A percentile compares a stretch with the other conserved stretches of the same genome.
Conservation (phyloP, 2,888 invertebrate species). For the Linnaemya vulpina region DNA sequence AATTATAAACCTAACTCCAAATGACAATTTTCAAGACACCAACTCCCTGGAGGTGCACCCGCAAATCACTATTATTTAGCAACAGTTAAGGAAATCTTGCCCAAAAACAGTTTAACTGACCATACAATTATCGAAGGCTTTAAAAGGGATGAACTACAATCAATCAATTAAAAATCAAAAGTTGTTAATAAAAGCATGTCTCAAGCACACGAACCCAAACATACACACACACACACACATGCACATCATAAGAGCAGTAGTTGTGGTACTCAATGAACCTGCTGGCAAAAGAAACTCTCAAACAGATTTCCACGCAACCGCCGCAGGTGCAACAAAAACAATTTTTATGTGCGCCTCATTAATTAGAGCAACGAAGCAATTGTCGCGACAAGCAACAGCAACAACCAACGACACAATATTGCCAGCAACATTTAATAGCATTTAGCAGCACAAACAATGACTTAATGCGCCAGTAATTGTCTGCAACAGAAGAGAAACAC, state of each 20-base stretch:
- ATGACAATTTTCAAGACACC: slow-evolving; percentile 34
- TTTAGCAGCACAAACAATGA: slow-evolving; percentile 59
- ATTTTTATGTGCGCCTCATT: slow-evolving; percentile 71
- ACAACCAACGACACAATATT: background rate
- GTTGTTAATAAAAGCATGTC: slow-evolving; percentile 58
- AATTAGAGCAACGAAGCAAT: slow-evolving; percentile 73
- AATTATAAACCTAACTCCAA: slow-evolving; percentile 40
- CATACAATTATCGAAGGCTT: slow-evolving; percentile 41
- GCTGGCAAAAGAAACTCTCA: slow-evolving; percentile 36
- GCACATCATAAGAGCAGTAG: too few species aligned
- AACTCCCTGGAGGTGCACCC: slow-evolving; percentile 51
- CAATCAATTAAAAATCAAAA: slow-evolving; percentile 63
- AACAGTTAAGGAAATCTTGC: slow-evolving; percentile 13
- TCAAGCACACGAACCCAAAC: background rate
- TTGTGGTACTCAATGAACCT: slow-evolving; percentile 33
- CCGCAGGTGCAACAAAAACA: slow-evolving; percentile 71
- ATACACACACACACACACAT: background rate
- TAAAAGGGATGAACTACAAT: slow-evolving; percentile 55
- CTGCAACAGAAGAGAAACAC: slow-evolving; percentile 5
- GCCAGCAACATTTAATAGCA: slow-evolving; percentile 44
- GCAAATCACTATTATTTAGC: slow-evolving; percentile 24
- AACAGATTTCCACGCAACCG: slow-evolving; percentile 71
- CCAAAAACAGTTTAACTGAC: slow-evolving; percentile 21
- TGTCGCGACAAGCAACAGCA: slow-evolving; percentile 55
- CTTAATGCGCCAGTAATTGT: slow-evolving; percentile 67